Conservation (phyloP, 1,140 invertebrate genomes). For the Rhizoglyphus robini region DNA sequence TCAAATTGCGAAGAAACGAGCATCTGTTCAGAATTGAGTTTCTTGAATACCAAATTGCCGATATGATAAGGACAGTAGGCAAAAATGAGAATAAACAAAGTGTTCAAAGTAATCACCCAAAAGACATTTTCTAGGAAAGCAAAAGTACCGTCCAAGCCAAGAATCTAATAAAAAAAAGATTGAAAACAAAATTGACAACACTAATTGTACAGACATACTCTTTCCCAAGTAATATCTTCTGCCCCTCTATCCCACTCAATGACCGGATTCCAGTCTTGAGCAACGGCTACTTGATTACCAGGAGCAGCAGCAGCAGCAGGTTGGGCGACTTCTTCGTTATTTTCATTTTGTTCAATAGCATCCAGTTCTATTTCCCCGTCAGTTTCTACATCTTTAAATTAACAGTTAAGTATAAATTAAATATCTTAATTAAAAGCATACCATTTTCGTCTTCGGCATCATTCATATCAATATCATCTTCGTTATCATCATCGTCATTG, state of each 20-base stretch:
- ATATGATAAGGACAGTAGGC: constrained; percentile 94
- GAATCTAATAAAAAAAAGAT: constrained; percentile 43
- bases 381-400: too few species aligned
- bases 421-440: too few species aligned
- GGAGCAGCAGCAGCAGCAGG: background rate
- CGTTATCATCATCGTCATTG: background rate
- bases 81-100: constrained; percentile 76
- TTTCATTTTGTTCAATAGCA: background rate
- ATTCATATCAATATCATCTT: background rate
- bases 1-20: constrained; percentile 72
- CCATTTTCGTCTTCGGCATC: background rate
- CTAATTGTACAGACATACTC: constrained; percentile 29
- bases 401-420: too few species aligned
- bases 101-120: constrained; percentile 95
- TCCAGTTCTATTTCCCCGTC: too few species aligned
- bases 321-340: background rate
- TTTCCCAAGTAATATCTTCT: constrained; percentile 95
- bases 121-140: constrained; percentile 97
- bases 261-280: constrained; percentile 84
- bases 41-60: constrained; percentile 64
- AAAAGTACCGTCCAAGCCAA: constrained; percentile 90
- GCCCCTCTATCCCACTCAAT: constrained; percentile 86
- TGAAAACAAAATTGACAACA: constrained; percentile 16
- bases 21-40: constrained; percentile 51
- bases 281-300: constrained; percentile 8